Conservation (phyloP, 2,888 invertebrate genomes). For the Lingula anatina region DNA sequence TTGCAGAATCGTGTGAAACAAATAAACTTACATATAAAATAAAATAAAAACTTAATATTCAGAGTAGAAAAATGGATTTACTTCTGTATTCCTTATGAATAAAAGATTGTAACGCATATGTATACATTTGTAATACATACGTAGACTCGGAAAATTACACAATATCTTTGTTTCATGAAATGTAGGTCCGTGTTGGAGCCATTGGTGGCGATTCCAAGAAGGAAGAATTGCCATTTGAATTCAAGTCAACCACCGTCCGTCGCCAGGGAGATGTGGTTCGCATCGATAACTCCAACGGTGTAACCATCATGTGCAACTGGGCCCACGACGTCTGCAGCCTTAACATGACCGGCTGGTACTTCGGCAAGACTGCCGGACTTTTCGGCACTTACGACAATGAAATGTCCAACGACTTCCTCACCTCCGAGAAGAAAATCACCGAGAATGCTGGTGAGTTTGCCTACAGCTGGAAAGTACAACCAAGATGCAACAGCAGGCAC, state of each 20-base stretch:
- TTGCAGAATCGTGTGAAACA: too few relatives aligned
- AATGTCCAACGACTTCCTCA: conserved; percentile 70
- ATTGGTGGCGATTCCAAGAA: conserved; percentile 65
- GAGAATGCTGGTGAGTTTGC: conserved; percentile 65
- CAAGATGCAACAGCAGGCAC: conserved; percentile 19
- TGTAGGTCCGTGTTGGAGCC: too few relatives aligned
- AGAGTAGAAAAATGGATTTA: too few relatives aligned
- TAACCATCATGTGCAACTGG: conserved; percentile 50
- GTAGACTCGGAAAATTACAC: too few relatives aligned
- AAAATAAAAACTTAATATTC: too few relatives aligned
- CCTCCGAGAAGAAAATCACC: conserved; percentile 58
- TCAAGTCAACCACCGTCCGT: conserved; percentile 45
- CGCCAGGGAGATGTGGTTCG: conserved; percentile 46
- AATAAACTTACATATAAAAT: too few relatives aligned
- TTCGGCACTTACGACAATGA: conserved; percentile 90
- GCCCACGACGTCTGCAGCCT: conserved; percentile 61
- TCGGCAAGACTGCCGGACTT: conserved; percentile 79
- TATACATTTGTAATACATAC: too few relatives aligned
- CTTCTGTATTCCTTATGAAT: too few relatives aligned
- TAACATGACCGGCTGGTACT: conserved; percentile 80
- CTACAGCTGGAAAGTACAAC: conserved; percentile 65
- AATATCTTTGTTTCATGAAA: too few relatives aligned
- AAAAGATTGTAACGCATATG: too few relatives aligned
- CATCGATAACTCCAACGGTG: conserved; percentile 55
- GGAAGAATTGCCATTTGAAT: conserved; percentile 65